phyloP scores from a whole-genome alignment of 2,888 invertebrate genomes.

The Physocephala rufipes region DNA sequence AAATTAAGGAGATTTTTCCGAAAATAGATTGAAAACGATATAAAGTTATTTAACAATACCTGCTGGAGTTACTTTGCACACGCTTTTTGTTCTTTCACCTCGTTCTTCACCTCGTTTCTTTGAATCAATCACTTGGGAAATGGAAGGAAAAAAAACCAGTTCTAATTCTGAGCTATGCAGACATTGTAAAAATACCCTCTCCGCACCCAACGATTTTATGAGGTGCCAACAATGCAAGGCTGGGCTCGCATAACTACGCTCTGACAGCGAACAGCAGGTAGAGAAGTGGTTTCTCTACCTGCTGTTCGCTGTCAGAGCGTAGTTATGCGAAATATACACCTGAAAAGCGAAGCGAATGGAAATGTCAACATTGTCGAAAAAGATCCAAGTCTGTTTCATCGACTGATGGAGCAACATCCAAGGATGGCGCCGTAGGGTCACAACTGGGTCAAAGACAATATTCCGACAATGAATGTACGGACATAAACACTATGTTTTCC shows the following conservation, averaged over 20 bases:
- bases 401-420: slow-evolving; percentile 46
- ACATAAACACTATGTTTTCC: not conserved
- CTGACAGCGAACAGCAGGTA: too few species aligned
- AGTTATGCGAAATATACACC: not conserved
- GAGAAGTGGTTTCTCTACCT: slow-evolving; percentile 22
- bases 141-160: not conserved
- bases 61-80: too few species aligned
- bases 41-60: too few species aligned
- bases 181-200: not conserved
- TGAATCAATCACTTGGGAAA: not conserved
- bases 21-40: too few species aligned
- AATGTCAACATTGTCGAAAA: slow-evolving; percentile 21
- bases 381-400: slow-evolving; percentile 47
- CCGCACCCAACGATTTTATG: not conserved
- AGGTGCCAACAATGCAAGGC: not conserved
- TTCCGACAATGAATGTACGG: not conserved
- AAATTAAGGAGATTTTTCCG: too few species aligned
- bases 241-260: too few species aligned
- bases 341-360: slow-evolving; percentile 13
- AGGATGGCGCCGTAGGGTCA: not conserved
- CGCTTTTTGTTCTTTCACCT: too few species aligned
- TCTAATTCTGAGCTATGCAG: not conserved
- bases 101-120: too few species aligned
- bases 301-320: not conserved
- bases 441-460: too few species aligned